These are phyloP conservation scores for Drosophila littoralis DNA, from an alignment of 1,140 invertebrate genomes.

Conservation along the genomic window DNA sequence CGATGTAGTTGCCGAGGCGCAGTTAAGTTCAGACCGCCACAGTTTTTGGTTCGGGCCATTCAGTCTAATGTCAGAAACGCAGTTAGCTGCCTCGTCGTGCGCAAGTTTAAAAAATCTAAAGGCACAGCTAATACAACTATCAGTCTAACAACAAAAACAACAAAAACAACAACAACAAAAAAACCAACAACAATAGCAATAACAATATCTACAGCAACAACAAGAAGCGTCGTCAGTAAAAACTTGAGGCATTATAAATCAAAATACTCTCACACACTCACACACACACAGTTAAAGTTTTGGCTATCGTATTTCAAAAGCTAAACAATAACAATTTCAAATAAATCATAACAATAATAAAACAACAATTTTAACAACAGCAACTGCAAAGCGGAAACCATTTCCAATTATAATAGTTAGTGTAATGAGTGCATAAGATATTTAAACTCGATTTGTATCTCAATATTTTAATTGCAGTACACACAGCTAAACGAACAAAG, in stretches of 20 bases:
- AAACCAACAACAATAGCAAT: constrained; percentile 29
- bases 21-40: constrained; percentile 57
- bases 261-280: constrained; percentile 27
- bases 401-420: constrained; percentile 61
- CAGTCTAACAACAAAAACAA: constrained; percentile 42
- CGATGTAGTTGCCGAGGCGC: constrained; percentile 29
- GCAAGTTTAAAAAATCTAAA: constrained; percentile 59
- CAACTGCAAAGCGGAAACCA: constrained; percentile 61
- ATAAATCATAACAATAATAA: constrained; percentile 44
- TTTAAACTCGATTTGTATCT: constrained; percentile 37
- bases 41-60: constrained; percentile 61
- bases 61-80: constrained; percentile 81
- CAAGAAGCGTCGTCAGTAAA: constrained; percentile 42
- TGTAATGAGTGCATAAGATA: constrained; percentile 46
- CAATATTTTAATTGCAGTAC: constrained; percentile 59
- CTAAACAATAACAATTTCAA: constrained; percentile 36
- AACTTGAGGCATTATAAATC: constrained; percentile 64
- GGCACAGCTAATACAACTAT: constrained; percentile 48
- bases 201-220: constrained; percentile 41
- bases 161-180: too few species aligned
- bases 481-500: constrained; percentile 24
- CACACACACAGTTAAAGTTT: constrained; percentile 19
- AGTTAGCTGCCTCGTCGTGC: constrained; percentile 80
- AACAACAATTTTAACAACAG: constrained; percentile 20
- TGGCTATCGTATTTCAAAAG: constrained; percentile 34